phyloP scores from a whole-genome alignment of 2,797 vertebrate species.

The Carduelis carduelis region DNA sequence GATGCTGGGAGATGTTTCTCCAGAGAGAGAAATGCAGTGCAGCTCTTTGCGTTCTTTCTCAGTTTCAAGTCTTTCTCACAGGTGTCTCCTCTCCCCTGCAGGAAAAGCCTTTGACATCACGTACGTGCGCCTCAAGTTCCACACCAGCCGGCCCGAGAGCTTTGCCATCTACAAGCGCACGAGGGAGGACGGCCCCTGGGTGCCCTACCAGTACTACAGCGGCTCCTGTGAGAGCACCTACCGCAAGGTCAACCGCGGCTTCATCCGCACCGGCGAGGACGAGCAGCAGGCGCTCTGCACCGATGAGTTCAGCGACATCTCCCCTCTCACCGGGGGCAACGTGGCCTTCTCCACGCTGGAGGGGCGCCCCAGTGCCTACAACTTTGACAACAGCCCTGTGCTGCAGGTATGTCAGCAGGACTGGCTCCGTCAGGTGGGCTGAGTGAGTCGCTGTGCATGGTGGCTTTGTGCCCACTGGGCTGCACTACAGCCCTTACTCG shows the following conservation, averaged over 20 bases:
- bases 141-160: conserved; percentile 96
- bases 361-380: conserved; percentile 92
- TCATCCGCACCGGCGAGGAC: conserved; percentile 90
- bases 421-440: accelerated
- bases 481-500: accelerated
- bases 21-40: too few relatives aligned
- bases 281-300: conserved; percentile 95
- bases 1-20: neutral
- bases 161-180: conserved; percentile 94
- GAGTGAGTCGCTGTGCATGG: neutral
- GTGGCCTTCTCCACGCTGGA: conserved; percentile 97
- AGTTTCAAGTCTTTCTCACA: neutral
- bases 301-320: conserved; percentile 98
- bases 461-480: accelerated
- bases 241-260: conserved; percentile 81
- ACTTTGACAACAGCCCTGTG: conserved; percentile 93
- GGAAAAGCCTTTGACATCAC: conserved; percentile 99
- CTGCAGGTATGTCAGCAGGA: conserved; percentile 81
- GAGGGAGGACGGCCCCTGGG: conserved; percentile 83
- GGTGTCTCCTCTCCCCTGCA: conserved; percentile 39
- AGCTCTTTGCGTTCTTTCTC: neutral
- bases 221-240: conserved; percentile 96
- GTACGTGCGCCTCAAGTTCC: conserved; percentile 94
- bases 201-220: conserved; percentile 96
- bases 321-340: conserved; percentile 92